Conservation (phyloP, 2,888 invertebrate genomes). For the Lasioglossum marginatum region DNA sequence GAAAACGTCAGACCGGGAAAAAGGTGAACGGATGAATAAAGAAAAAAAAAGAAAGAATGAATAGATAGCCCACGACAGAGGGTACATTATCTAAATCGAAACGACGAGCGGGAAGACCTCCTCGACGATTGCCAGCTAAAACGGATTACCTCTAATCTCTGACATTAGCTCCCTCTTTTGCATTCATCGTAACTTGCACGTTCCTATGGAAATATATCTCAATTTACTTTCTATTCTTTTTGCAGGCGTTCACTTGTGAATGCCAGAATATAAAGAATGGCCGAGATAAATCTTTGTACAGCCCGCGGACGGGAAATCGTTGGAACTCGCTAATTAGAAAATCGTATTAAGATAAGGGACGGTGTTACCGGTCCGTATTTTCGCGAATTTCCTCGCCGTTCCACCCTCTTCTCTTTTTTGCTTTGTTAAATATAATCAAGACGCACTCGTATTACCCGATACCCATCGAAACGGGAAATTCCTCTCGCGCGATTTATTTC, state of each 20-base stretch:
- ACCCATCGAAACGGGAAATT: not conserved
- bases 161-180: slow-evolving; percentile 70
- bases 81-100: slow-evolving; percentile 72
- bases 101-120: slow-evolving; percentile 61
- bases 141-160: slow-evolving; percentile 75
- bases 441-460: not conserved
- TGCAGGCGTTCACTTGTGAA: slow-evolving; percentile 48
- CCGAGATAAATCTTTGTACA: slow-evolving; percentile 60
- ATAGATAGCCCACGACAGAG: slow-evolving; percentile 47
- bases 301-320: slow-evolving; percentile 45
- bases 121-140: slow-evolving; percentile 70
- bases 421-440: not conserved
- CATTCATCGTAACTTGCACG: slow-evolving; percentile 66
- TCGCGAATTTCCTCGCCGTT: not conserved
- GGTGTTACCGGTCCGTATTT: slow-evolving; percentile 5
- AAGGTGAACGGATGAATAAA: slow-evolving; percentile 7
- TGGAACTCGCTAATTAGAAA: slow-evolving; percentile 60
- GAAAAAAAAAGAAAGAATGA: slow-evolving; percentile 11
- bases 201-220: slow-evolving; percentile 67
- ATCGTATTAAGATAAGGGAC: slow-evolving; percentile 46
- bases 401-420: not conserved
- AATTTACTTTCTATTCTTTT: slow-evolving; percentile 64
- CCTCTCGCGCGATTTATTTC: not conserved
- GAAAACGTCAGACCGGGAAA: slow-evolving; percentile 32
- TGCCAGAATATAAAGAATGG: slow-evolving; percentile 62